These are phyloP conservation scores for Drosophila funebris DNA, from an alignment of 1,140 invertebrate genomes.

Conservation along the genomic window DNA sequence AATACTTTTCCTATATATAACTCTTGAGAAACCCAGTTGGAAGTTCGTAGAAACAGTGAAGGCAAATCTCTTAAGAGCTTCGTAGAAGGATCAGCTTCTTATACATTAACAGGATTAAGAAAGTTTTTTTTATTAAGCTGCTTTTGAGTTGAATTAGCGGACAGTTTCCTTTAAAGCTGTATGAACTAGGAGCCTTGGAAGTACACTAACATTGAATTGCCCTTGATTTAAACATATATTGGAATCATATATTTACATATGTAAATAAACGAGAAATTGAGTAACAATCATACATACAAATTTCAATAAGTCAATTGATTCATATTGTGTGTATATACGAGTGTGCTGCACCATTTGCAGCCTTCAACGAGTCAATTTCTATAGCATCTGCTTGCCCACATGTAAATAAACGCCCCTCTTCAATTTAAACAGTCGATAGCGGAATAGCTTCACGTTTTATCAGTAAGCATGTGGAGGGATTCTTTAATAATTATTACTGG, in stretches of 20 bases:
- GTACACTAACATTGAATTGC: too few species aligned
- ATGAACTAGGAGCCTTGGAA: too few species aligned
- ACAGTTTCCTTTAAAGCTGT: too few species aligned
- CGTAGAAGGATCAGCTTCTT: background rate
- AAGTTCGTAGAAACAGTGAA: slow-evolving; percentile 13
- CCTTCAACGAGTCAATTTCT: slow-evolving; percentile 12
- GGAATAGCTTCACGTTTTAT: background rate
- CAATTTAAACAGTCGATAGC: slow-evolving; percentile 21
- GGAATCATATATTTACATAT: too few species aligned
- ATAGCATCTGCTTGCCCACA: slow-evolving; percentile 18
- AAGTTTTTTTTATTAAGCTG: too few species aligned
- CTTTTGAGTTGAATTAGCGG: too few species aligned
- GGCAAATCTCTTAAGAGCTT: background rate
- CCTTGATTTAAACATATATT: too few species aligned
- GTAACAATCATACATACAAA: background rate
- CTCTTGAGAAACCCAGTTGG: slow-evolving; percentile 11
- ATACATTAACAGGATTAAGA: too few species aligned
- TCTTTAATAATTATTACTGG: background rate
- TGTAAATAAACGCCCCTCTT: slow-evolving; percentile 37
- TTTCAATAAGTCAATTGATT: slow-evolving; percentile 31
- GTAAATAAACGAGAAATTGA: too few species aligned
- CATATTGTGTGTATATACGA: background rate
- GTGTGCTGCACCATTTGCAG: background rate
- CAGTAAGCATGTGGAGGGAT: slow-evolving; percentile 6
- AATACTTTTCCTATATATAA: slow-evolving; percentile 16